Conservation (phyloP, 2,888 invertebrate genomes). For the Lymantria dispar region DNA sequence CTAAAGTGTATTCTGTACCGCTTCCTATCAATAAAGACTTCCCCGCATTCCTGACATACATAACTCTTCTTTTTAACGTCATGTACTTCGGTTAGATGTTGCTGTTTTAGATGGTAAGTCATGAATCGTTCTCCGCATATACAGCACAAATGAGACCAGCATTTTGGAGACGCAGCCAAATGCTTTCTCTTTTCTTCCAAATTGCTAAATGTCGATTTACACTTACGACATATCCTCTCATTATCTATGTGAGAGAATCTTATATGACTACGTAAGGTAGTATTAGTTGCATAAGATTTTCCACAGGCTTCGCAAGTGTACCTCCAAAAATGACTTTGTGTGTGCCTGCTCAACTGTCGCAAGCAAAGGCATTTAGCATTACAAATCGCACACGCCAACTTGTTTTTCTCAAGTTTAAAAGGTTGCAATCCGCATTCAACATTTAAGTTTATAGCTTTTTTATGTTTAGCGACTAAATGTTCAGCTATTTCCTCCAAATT, state of each 20-base stretch:
- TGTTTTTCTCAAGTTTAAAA: constrained; percentile 59
- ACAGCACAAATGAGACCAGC: constrained; percentile 64
- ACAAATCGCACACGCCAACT: constrained; percentile 58
- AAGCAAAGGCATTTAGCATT: constrained; percentile 50
- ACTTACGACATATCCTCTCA: constrained; percentile 61
- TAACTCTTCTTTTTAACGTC: constrained; percentile 50
- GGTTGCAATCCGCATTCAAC: constrained; percentile 61
- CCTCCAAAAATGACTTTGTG: constrained; percentile 61
- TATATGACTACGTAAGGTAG: constrained; percentile 58
- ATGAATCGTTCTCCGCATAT: constrained; percentile 62
- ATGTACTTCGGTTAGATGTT: constrained; percentile 55
- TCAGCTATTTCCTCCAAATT: constrained; percentile 50
- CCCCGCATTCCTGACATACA: constrained; percentile 59
- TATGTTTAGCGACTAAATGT: constrained; percentile 55
- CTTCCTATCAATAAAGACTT: constrained; percentile 53
- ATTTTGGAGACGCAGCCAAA: constrained; percentile 46
- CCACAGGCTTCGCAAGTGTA: constrained; percentile 71
- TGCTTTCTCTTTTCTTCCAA: constrained; percentile 58
- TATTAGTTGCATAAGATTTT: constrained; percentile 62
- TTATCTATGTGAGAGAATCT: constrained; percentile 53
- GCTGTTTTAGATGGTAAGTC: constrained; percentile 56
- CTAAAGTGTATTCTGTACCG: constrained; percentile 58
- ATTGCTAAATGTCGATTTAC: constrained; percentile 55
- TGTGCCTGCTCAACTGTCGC: constrained; percentile 63
- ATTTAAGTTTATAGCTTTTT: constrained; percentile 46